Evolutionary conservation across 2,888 invertebrate genomes (phyloP).

Genomic region (Ochropleura plecta): DNA sequence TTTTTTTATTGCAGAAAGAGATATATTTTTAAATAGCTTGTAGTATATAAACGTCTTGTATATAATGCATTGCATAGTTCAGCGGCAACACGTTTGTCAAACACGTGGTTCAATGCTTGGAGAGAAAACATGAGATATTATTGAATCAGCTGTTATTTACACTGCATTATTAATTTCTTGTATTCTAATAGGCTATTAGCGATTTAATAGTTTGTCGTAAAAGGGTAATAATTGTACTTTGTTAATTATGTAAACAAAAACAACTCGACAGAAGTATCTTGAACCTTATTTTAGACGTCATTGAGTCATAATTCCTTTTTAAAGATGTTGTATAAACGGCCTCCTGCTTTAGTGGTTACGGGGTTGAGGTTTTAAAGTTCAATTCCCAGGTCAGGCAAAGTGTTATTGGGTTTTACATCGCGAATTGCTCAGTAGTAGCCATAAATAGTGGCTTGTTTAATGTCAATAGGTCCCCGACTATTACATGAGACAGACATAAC

Average conservation of each 20-base stretch:
- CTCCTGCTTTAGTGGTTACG: neutral
- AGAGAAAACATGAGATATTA: constrained; percentile 38
- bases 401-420: neutral
- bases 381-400: neutral
- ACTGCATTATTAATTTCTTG: constrained; percentile 17
- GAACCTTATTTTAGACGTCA: neutral
- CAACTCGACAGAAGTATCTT: too few relatives aligned
- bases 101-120: constrained; percentile 48
- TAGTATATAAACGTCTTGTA: neutral
- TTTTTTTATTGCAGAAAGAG: constrained; percentile 13
- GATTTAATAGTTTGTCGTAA: neutral
- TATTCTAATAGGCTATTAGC: constrained; percentile 1
- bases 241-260: constrained; percentile 16
- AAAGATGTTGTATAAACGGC: neutral
- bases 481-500: neutral
- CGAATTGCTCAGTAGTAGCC: neutral
- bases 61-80: constrained; percentile 28
- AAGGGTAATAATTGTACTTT: neutral
- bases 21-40: constrained; percentile 20
- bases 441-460: neutral
- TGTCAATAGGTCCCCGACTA: neutral
- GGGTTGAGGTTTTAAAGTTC: neutral
- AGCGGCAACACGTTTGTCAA: constrained; percentile 37
- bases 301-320: neutral
- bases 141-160: constrained; percentile 48